phyloP scores from a whole-genome alignment of 2,113 vertebrate species.

The Megaceryle torquata region DNA sequence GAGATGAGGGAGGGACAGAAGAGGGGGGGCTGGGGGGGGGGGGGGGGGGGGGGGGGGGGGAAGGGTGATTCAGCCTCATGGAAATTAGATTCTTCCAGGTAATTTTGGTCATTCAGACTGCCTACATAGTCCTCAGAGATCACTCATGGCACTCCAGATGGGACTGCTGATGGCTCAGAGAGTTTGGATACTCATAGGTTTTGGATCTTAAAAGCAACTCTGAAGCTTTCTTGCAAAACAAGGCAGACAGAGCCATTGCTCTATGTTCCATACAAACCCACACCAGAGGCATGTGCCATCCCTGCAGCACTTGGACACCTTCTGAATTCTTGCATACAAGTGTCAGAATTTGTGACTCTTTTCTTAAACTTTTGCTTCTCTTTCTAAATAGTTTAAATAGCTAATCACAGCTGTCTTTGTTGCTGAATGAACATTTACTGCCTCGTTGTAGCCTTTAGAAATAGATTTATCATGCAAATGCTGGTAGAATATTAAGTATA shows the following conservation, averaged over 20 bases:
- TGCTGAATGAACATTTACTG: not conserved
- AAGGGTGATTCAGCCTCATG: not conserved
- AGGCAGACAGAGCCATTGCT: not conserved
- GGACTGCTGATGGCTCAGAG: not conserved
- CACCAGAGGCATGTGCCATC: not conserved
- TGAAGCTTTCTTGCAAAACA: not conserved
- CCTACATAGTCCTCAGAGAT: not conserved
- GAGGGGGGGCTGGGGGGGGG: too few species aligned
- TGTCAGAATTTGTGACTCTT: not conserved
- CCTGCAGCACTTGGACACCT: not conserved
- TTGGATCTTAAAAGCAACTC: not conserved
- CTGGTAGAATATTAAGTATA: conserved; percentile 37
- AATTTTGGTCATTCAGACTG: not conserved
- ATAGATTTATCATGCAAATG: conserved; percentile 51
- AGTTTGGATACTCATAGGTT: not conserved
- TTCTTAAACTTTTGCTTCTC: not conserved
- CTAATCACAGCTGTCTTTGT: conserved; percentile 27
- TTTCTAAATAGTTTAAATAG: not conserved
- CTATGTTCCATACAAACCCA: not conserved
- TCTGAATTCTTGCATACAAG: not conserved
- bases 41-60: too few species aligned
- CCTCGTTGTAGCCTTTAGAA: conserved; percentile 30
- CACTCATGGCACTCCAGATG: not conserved
- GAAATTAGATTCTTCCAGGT: not conserved
- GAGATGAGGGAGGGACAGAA: too few species aligned